These are phyloP conservation scores for Leucophora obtusa DNA, from an alignment of 2,888 invertebrate species.

Conservation along the genomic window DNA sequence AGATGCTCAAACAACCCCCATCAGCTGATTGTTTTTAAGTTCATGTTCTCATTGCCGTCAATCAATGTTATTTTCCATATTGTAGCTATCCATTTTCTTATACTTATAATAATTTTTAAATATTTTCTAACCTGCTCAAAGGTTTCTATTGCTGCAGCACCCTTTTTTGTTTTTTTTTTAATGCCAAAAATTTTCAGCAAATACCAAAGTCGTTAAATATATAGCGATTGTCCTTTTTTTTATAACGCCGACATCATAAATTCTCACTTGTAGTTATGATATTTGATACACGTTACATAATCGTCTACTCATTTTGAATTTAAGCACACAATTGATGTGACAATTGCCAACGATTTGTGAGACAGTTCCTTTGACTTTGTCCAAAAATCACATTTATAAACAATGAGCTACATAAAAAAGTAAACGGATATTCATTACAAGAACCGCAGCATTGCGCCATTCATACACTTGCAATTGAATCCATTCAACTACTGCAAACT, in stretches of 20 bases:
- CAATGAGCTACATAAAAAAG: conserved; percentile 28
- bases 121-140: conserved; percentile 31
- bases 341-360: conserved; percentile 53
- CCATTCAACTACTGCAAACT: conserved; percentile 21
- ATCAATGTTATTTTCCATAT: conserved; percentile 51
- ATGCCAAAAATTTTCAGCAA: conserved; percentile 15
- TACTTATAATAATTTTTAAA: conserved; percentile 11
- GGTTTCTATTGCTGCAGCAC: conserved; percentile 37
- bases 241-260: conserved; percentile 35
- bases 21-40: neutral
- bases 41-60: conserved; percentile 52
- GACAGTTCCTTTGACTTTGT: neutral
- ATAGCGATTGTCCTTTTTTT: conserved; percentile 23
- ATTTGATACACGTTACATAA: conserved; percentile 39
- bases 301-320: neutral
- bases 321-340: conserved; percentile 26
- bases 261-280: conserved; percentile 13
- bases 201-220: neutral
- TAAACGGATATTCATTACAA: conserved; percentile 77
- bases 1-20: neutral
- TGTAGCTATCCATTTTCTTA: conserved; percentile 15
- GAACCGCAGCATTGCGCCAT: conserved; percentile 71
- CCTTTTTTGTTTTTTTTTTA: conserved; percentile 15
- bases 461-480: conserved; percentile 50
- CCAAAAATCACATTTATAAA: conserved; percentile 26